Evolutionary conservation across 2,797 vertebrate species (phyloP), one percentile per base, ranked within the genome.

Genomic region (Sebastolobus altivelis): DNA sequence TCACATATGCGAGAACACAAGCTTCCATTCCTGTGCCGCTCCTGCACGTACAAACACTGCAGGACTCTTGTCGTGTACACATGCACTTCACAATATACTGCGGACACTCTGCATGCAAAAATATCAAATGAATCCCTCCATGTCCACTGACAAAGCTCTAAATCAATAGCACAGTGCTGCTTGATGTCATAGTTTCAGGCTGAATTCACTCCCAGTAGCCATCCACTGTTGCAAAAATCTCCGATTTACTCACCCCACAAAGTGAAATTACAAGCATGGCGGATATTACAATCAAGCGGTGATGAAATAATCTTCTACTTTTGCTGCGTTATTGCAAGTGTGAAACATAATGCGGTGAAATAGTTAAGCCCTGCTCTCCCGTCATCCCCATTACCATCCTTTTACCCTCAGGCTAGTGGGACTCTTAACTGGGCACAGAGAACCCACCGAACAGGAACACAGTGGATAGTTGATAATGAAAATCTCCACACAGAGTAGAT

Each of bases 301-400:
- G 94, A 93, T 92, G 93, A 93, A 94, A 95, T 87, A 79, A 88
- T 92, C 88, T 69, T 81, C 59, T 61, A 74, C 69, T 89, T 93
- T 95, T 93, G 71, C 94, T 81, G 67, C 82, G 87, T 79, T 89
- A 88, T 92, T 94, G 91, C 90, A 73, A 85, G 90, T 77, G 85
- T 88, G 72, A 83, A 89, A 83, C 86, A 88, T 87, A 91, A 90
- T 83, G 80, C 88, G 80, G 81, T 81, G 83, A 90, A 89, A 85
- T 84, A 84, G 86, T 92, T 88, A 86, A 90, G 77, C 70, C 79
- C 54, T 40, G 46, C 81, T 85, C 83, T 89, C 83, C 87, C 81
- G 82, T 91, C 89, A 86, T 89, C 85, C 72, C 89, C 85, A 80
- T 91, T 92, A 86, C 88, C 92, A 89, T 87, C 81, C 80, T 75